A percentile compares a stretch with the other conserved stretches of the same genome.
Evolutionary conservation across 2,113 vertebrate genomes (phyloP).

Genomic region (Machaerirhynchus nigripectus): DNA sequence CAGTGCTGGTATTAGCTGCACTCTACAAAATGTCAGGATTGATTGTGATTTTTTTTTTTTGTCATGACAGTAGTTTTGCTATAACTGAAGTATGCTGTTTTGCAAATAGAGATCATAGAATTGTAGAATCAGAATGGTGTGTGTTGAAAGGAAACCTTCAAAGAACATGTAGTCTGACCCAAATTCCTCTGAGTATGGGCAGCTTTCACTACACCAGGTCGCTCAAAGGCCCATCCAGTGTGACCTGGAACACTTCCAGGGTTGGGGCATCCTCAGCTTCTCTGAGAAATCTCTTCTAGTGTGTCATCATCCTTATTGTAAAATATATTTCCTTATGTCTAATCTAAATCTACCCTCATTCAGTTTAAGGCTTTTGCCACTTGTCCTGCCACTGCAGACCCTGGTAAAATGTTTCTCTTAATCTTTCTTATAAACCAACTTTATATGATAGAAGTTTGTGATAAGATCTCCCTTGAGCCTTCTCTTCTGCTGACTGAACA

Average conservation of each 20-base stretch:
- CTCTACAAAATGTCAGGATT: neutral
- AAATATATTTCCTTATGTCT: neutral
- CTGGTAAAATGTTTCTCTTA: neutral
- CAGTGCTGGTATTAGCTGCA: neutral
- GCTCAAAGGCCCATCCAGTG: neutral
- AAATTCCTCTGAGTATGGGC: accelerated
- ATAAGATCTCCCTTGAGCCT: neutral
- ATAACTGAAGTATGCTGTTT: neutral
- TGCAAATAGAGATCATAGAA: neutral
- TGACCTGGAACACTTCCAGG: neutral
- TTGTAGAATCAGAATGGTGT: neutral
- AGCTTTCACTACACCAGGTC: neutral
- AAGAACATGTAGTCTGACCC: neutral
- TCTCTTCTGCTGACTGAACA: neutral
- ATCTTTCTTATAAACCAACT: neutral
- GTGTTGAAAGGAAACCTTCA: neutral
- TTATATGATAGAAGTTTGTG: too few relatives aligned
- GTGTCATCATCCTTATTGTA: accelerated
- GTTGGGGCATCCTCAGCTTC: neutral
- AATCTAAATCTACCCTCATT: neutral
- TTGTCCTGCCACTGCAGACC: neutral
- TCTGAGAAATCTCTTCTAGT: neutral
- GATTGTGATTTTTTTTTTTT: neutral
- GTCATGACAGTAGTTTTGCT: neutral
- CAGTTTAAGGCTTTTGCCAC: neutral